Evolutionary conservation across 2,797 vertebrate genomes (phyloP), one percentile per base, ranked within the genome.

Genomic region (Oophaga sylvatica): DNA sequence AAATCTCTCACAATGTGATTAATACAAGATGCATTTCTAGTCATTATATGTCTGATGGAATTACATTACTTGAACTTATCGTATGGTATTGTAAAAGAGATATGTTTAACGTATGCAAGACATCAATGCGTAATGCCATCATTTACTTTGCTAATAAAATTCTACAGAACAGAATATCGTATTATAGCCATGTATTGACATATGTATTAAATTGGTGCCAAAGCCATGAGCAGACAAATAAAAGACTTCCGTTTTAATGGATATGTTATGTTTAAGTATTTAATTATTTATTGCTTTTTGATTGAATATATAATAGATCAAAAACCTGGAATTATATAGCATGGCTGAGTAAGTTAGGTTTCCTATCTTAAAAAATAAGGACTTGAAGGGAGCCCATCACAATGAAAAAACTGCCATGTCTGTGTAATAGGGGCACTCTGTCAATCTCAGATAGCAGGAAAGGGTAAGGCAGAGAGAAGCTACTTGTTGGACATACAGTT

Each of bases 271-370:
- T 59, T 78, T 60, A 17, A 60, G 29, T 41, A 20, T 80, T 80
- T 80, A 80, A 80, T 80, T 80, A 80, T 80, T 80, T 80, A 80
- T 3, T 7, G 20, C 8, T 15, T 15, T 77, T 56, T 80, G 17
- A 62, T 80, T 41, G 70, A 73, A 41, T 20, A 73, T 73, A 20
- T 41, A 45, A 45, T 73, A 35, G 70, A 73, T 73, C 17, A 73
- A 53, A 73, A 73, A 73, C 31, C 1, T 20, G 31, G 9, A 41
- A 73, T 73, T 73, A 20, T 45, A 19, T 2, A 35, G 68, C 29
- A 31, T 0, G 1, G 16, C 5, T 73, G 16, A 41, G 35, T 41
- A 41, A 41, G 35, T 3, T 59, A 59, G 57, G 10, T 67, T 67
- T 67, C 15, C 11, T 13, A 2, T 1, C 11, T 13, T 26, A 67